Evolutionary conservation across 2,888 invertebrate species (phyloP).

Genomic region (Mactromeris polynyma): DNA sequence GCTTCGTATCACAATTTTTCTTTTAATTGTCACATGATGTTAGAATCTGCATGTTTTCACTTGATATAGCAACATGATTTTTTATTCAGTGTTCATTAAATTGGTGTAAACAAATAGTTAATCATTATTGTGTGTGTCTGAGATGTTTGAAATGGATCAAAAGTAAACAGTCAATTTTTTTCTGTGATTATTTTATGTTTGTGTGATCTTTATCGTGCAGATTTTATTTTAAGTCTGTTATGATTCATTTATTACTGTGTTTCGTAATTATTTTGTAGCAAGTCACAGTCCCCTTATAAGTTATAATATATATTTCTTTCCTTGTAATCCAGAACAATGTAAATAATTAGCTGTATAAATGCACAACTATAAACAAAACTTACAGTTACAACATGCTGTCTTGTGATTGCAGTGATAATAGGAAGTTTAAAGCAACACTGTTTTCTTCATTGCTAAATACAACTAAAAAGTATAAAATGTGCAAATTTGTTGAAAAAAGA

Average conservation of each 20-base stretch:
- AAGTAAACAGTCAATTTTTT: not conserved
- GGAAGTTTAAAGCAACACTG: not conserved
- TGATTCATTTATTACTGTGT: not conserved
- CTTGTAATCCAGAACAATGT: not conserved
- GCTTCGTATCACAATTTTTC: not conserved
- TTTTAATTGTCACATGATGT: not conserved
- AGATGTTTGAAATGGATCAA: not conserved
- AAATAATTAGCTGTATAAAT: not conserved
- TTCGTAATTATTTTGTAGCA: not conserved
- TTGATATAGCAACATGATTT: not conserved
- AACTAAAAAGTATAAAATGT: not conserved
- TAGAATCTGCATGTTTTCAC: not conserved
- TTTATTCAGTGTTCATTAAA: not conserved
- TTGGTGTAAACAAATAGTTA: not conserved
- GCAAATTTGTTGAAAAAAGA: too few species aligned
- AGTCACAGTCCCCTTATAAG: not conserved
- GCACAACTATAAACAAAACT: slow-evolving; percentile 3
- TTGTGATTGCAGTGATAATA: not conserved
- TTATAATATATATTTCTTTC: too few species aligned
- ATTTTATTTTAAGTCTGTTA: not conserved
- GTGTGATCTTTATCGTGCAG: not conserved
- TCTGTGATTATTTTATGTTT: slow-evolving; percentile 19
- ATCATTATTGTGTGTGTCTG: not conserved
- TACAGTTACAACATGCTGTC: not conserved
- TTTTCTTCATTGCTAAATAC: not conserved